A percentile compares a stretch with the other conserved stretches of the same genome.
These are phyloP conservation scores for Phaonia tiefii DNA, from an alignment of 2,888 invertebrate species.

Conservation along the genomic window DNA sequence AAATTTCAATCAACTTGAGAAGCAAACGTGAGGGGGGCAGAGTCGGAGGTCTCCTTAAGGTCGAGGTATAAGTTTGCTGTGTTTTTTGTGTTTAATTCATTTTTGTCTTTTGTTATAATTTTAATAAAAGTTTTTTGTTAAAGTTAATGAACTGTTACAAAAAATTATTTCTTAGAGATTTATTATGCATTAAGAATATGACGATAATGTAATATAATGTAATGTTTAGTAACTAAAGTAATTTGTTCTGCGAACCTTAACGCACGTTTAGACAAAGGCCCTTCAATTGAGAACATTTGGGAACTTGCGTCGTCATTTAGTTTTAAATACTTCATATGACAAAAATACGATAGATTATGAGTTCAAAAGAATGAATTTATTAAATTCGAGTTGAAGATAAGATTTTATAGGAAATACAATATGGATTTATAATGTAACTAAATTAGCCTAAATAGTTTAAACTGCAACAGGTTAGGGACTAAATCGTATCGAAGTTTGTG, in stretches of 20 bases:
- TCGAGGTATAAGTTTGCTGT: background rate
- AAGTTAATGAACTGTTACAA: slow-evolving; percentile 64
- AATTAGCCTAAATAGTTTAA: no score
- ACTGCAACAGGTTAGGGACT: no score
- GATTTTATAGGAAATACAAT: no score
- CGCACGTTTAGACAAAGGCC: background rate
- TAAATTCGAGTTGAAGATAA: no score
- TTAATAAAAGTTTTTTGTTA: slow-evolving; percentile 55
- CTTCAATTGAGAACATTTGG: no score
- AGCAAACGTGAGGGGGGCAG: background rate
- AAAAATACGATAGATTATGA: no score
- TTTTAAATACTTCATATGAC: no score
- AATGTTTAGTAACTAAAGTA: slow-evolving; percentile 29
- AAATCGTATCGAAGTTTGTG: no score
- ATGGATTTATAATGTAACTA: no score
- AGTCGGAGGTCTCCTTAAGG: background rate
- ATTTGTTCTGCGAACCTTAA: slow-evolving; percentile 49
- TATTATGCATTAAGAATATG: slow-evolving; percentile 61
- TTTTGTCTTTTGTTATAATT: slow-evolving; percentile 48
- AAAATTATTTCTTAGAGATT: slow-evolving; percentile 39
- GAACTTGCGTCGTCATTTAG: no score
- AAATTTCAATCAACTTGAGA: background rate
- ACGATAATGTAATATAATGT: slow-evolving; percentile 9
- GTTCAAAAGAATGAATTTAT: no score
- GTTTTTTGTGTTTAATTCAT: background rate